A percentile compares a stretch with the other conserved stretches of the same genome.
Conservation (phyloP, 1,140 invertebrate species). For the Magallana angulata region DNA sequence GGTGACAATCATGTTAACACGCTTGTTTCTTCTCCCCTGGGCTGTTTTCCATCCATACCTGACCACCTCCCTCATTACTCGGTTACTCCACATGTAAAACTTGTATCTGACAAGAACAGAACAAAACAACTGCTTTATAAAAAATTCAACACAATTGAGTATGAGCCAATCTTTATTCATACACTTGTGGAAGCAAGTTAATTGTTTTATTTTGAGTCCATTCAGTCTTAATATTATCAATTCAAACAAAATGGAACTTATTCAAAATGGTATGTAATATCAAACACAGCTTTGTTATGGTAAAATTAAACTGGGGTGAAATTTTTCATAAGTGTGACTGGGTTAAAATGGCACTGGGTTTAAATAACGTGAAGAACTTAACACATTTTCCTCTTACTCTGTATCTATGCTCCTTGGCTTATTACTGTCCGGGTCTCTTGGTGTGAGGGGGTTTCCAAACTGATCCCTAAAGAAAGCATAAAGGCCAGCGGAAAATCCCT, state of each 20-base stretch:
- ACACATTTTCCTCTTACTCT: neutral
- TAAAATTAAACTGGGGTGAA: too few relatives aligned
- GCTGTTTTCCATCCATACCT: conserved; percentile 91
- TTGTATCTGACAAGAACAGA: conserved; percentile 84
- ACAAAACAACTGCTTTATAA: neutral
- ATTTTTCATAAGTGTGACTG: too few relatives aligned
- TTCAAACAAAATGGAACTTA: too few relatives aligned
- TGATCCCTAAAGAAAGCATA: conserved; percentile 96
- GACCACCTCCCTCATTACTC: conserved; percentile 90
- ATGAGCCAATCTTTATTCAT: too few relatives aligned
- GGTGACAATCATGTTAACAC: conserved; percentile 94
- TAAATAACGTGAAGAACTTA: too few relatives aligned
- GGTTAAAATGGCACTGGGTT: too few relatives aligned
- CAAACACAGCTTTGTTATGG: too few relatives aligned
- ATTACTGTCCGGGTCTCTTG: conserved; percentile 85
- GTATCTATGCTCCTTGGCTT: conserved; percentile 83
- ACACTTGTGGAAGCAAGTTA: too few relatives aligned
- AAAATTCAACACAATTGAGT: neutral
- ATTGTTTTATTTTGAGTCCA: too few relatives aligned
- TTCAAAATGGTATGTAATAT: too few relatives aligned
- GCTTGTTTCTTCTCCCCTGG: conserved; percentile 86
- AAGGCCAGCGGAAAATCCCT: conserved; percentile 95
- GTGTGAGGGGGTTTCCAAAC: conserved; percentile 90
- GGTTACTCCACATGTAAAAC: conserved; percentile 94
- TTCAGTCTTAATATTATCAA: too few relatives aligned